Conservation (phyloP, 2,888 invertebrate genomes). For the Tetragnatha montana region DNA sequence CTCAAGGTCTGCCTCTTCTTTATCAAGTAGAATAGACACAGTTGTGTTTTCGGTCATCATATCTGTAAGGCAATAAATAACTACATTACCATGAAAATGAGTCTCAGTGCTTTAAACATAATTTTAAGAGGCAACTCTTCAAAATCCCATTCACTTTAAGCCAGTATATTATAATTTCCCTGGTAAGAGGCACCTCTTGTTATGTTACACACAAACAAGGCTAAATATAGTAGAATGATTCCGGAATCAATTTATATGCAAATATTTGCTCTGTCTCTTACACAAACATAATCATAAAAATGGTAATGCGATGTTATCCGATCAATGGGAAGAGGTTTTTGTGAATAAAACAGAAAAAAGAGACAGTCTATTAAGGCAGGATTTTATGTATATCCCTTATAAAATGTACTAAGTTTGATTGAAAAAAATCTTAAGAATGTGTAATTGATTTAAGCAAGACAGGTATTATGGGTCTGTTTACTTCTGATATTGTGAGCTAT, state of each 20-base stretch:
- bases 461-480: no score
- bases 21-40: constrained; percentile 58
- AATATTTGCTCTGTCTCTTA: not conserved
- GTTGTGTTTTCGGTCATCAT: constrained; percentile 29
- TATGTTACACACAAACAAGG: not conserved
- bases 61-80: constrained; percentile 32
- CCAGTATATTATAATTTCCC: not conserved
- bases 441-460: no score
- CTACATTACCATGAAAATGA: not conserved
- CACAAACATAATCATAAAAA: no score
- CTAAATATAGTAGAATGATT: not conserved
- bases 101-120: no score
- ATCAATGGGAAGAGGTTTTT: no score
- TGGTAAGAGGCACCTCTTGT: not conserved
- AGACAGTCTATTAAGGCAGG: no score
- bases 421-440: no score
- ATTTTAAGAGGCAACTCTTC: not conserved
- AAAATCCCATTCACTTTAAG: not conserved
- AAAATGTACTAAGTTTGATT: no score
- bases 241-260: not conserved
- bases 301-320: no score
- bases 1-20: constrained; percentile 55
- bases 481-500: no score
- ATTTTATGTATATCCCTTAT: no score
- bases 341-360: no score